phyloP scores from a whole-genome alignment of 2,888 invertebrate species.

The Holacanthella duospinosa region DNA sequence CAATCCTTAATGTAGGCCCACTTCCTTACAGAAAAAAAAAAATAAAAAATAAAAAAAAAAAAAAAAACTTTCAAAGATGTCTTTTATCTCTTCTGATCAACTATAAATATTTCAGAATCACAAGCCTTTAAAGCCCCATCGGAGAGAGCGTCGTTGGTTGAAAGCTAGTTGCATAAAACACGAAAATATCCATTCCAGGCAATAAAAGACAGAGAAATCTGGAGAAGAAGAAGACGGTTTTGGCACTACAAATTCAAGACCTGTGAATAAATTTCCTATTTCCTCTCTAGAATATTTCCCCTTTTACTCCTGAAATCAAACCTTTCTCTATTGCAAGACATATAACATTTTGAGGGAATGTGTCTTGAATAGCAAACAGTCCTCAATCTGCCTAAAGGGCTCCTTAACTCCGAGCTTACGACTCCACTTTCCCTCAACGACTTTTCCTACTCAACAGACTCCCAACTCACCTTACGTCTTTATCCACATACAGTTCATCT shows the following conservation, averaged over 20 bases:
- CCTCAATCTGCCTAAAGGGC: constrained; percentile 33
- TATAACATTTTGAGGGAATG: constrained; percentile 32
- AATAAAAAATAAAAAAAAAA: too few species aligned
- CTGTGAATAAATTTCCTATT: constrained; percentile 38
- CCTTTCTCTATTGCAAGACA: constrained; percentile 29
- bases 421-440: too few species aligned
- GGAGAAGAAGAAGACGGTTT: constrained; percentile 22
- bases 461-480: not conserved
- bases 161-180: constrained; percentile 29
- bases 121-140: constrained; percentile 31
- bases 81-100: constrained; percentile 36
- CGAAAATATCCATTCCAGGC: constrained; percentile 33
- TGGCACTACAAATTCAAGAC: constrained; percentile 36
- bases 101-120: constrained; percentile 39
- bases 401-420: constrained; percentile 7
- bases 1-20: not conserved
- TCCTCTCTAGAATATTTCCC: constrained; percentile 25
- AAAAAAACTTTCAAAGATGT: constrained; percentile 29
- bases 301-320: constrained; percentile 26
- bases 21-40: too few species aligned
- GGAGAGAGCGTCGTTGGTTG: constrained; percentile 17
- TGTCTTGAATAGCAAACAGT: constrained; percentile 32
- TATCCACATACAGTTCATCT: not conserved
- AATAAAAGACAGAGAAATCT: constrained; percentile 35
- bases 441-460: not conserved